phyloP scores from a whole-genome alignment of 2,888 invertebrate genomes.

The Ectemnius cavifrons region DNA sequence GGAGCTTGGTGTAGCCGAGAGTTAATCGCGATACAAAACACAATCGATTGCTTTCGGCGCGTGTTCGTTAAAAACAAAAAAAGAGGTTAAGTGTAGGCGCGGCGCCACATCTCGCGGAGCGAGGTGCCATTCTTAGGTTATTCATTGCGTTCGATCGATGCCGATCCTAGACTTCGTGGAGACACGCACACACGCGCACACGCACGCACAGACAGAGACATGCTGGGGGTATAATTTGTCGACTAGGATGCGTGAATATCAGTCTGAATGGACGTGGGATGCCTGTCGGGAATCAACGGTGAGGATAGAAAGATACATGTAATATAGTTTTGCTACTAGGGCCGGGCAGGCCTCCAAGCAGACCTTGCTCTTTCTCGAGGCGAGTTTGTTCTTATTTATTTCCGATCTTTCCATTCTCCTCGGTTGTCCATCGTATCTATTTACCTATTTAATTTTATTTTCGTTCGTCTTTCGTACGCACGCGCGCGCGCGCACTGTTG shows the following conservation, averaged over 20 bases:
- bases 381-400: constrained; percentile 57
- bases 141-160: constrained; percentile 34
- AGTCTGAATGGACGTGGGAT: constrained; percentile 30
- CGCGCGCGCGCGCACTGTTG: constrained; percentile 8
- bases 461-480: constrained; percentile 12
- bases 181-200: constrained; percentile 23
- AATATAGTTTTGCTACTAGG: constrained; percentile 57
- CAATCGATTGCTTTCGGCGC: no score
- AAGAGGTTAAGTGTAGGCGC: neutral
- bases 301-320: constrained; percentile 53
- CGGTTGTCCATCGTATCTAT: constrained; percentile 35
- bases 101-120: constrained; percentile 46
- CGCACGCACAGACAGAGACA: neutral
- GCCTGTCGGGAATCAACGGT: constrained; percentile 21
- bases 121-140: constrained; percentile 29
- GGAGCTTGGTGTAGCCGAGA: no score
- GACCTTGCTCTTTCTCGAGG: constrained; percentile 25
- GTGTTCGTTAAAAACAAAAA: no score
- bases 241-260: constrained; percentile 1
- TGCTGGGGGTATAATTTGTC: no score
- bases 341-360: constrained; percentile 43
- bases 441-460: constrained; percentile 26
- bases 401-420: constrained; percentile 16
- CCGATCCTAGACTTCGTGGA: constrained; percentile 23
- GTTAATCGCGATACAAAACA: no score